Conservation (phyloP, 2,888 invertebrate genomes). For the Ichneumon xanthorius region DNA sequence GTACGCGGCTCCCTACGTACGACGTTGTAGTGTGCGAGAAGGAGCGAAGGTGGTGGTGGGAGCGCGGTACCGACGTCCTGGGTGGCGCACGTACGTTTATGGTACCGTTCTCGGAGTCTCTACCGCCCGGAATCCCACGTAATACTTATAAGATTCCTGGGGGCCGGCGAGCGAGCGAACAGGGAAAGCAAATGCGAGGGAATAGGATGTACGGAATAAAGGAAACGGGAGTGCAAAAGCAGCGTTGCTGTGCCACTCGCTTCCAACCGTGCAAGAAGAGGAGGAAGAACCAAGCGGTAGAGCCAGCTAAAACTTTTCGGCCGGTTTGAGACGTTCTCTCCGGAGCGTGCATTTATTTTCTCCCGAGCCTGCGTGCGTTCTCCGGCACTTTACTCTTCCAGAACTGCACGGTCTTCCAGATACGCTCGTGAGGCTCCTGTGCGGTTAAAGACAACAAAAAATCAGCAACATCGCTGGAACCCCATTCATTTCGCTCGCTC, state of each 20-base stretch:
- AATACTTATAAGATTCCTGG: constrained; percentile 66
- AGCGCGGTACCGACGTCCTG: constrained; percentile 10
- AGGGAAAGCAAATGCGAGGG: constrained; percentile 11
- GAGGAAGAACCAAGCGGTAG: constrained; percentile 29
- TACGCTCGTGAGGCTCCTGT: background rate
- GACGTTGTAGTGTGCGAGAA: constrained; percentile 38
- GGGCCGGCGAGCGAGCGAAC: constrained; percentile 32
- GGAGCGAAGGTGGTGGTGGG: constrained; percentile 20
- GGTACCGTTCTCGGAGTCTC: constrained; percentile 54
- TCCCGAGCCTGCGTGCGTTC: background rate
- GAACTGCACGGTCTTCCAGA: background rate
- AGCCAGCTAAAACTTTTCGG: constrained; percentile 57
- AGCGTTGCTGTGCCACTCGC: constrained; percentile 22
- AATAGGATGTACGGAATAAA: constrained; percentile 21
- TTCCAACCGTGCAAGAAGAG: constrained; percentile 33
- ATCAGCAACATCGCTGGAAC: background rate
- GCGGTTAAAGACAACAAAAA: background rate
- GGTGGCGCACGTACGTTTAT: constrained; percentile 59
- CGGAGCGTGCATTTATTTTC: constrained; percentile 44
- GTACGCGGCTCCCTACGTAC: constrained; percentile 32
- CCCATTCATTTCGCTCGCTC: background rate
- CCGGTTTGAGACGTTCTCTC: constrained; percentile 59
- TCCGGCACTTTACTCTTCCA: background rate
- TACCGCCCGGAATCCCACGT: constrained; percentile 58
- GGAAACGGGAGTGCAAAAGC: constrained; percentile 37